A percentile compares a stretch with the other conserved stretches of the same genome.
Conservation (phyloP, 2,888 invertebrate species). For the Isoperla grammatica region DNA sequence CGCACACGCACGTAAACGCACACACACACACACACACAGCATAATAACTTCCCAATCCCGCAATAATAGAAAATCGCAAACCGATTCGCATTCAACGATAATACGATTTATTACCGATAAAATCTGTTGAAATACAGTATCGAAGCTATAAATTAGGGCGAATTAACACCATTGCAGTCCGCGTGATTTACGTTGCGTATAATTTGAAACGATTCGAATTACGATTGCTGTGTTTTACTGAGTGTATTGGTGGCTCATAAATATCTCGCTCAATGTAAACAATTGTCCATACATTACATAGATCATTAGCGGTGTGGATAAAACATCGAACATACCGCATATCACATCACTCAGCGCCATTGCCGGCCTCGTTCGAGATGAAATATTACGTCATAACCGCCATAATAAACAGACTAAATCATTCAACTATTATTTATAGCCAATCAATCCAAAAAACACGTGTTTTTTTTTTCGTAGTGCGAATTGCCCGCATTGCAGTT, state of each 20-base stretch:
- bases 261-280: conserved; percentile 9
- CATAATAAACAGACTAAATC: conserved; percentile 1
- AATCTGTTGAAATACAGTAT: conserved; percentile 5
- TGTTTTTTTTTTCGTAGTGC: neutral
- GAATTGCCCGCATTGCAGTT: too few species aligned
- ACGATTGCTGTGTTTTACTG: conserved; percentile 19
- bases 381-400: too few species aligned
- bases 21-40: too few species aligned
- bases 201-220: conserved; percentile 19
- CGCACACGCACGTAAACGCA: too few species aligned
- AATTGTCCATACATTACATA: conserved; percentile 11
- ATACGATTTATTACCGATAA: conserved; percentile 9
- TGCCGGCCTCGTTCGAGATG: too few species aligned
- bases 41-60: neutral
- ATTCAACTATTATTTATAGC: conserved; percentile 4
- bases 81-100: conserved; percentile 7
- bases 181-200: conserved; percentile 16
- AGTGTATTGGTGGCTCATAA: conserved; percentile 13
- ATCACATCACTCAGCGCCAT: too few species aligned
- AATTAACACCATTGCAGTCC: conserved; percentile 8
- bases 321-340: too few species aligned
- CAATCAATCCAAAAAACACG: conserved; percentile 3
- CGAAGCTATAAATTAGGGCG: conserved; percentile 16
- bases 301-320: neutral
- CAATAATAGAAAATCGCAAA: neutral